These are phyloP conservation scores for Damaliscus lunatus DNA, from an alignment of 2,113 vertebrate genomes.

Conservation along the genomic window DNA sequence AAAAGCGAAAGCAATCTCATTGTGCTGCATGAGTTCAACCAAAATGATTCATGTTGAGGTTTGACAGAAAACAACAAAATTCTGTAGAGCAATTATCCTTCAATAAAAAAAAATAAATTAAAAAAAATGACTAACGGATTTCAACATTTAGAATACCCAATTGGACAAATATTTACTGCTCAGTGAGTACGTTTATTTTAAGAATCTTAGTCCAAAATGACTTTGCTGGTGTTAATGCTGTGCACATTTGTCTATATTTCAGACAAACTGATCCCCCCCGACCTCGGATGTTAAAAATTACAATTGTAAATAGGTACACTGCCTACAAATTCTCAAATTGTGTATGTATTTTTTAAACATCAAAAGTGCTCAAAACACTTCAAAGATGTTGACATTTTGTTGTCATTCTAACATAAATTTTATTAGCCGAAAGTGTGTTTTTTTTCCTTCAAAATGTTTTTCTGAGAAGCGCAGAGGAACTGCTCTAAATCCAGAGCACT, in stretches of 20 bases:
- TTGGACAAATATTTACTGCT: slow-evolving; percentile 73
- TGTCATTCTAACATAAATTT: slow-evolving; percentile 69
- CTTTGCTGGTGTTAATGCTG: slow-evolving; percentile 69
- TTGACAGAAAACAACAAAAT: not conserved
- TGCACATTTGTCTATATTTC: slow-evolving; percentile 64
- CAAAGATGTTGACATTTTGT: not conserved
- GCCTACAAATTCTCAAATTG: not conserved
- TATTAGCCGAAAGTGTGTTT: slow-evolving; percentile 41
- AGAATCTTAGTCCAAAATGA: slow-evolving; percentile 75
- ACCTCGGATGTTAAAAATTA: slow-evolving; percentile 33
- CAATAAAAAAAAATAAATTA: not conserved
- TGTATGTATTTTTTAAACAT: not conserved
- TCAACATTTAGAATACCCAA: slow-evolving; percentile 59
- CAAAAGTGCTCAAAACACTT: not conserved
- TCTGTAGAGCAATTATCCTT: not conserved
- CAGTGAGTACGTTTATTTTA: slow-evolving; percentile 70
- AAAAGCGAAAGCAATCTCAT: slow-evolving; percentile 30
- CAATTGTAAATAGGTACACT: not conserved
- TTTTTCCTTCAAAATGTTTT: slow-evolving; percentile 48
- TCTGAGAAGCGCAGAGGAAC: slow-evolving; percentile 52
- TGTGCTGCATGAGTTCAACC: not conserved
- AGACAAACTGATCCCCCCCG: slow-evolving; percentile 46
- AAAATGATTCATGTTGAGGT: not conserved
- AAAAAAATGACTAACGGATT: slow-evolving; percentile 57
- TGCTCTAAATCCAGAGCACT: not conserved